Evolutionary conservation across 2,797 vertebrate species (phyloP), one percentile per base, ranked within the genome.

Genomic region (Dermochelys coriacea): DNA sequence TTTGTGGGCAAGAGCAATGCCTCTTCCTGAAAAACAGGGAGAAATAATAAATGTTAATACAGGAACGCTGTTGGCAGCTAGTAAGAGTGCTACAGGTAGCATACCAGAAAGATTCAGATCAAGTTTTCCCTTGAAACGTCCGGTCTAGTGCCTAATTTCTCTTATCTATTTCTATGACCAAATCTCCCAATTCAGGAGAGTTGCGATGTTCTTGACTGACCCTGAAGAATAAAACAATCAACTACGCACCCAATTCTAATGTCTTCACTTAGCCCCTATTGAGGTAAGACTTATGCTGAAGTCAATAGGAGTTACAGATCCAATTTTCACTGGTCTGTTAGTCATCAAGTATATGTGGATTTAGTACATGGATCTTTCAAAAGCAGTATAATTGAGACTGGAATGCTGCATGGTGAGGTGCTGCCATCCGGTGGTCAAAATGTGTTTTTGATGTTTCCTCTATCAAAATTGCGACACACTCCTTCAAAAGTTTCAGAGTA

Each of bases 361-460:
- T 94, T 95, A 77, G 2, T 2, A 19, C 0, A 34, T 1, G 84
- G 81, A 75, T 18, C 68, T 95, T 90, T 83, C 95, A 31, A 19
- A 87, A 79, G 25, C 3, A 10, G 21, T 89, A 59, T 37, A 82
- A 84, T 41, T 71, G 71, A 71, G 55, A 54, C 84, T 82, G 74
- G 50, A 61, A 78, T 16, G 1, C 25, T 98, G 85, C 3, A 25
- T 97, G 96, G 95, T 93, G 95, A 96, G 81, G 82, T 95, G 97
- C 97, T 98, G 98, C 98, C 97, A 98, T 94, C 98, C 98, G 96
- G 97, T 98, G 98, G 97, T 93, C 95, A 96, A 55, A 94, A 78
- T 85, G 52, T 12, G 57, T 77, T 81, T 83, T 41, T 95, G 85
- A 41, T 31, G 8, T 96, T 84, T 85, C 83, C 71, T 64, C 37